Conservation (phyloP, 2,797 vertebrate genomes). For the Notolepis coatsorum region DNA sequence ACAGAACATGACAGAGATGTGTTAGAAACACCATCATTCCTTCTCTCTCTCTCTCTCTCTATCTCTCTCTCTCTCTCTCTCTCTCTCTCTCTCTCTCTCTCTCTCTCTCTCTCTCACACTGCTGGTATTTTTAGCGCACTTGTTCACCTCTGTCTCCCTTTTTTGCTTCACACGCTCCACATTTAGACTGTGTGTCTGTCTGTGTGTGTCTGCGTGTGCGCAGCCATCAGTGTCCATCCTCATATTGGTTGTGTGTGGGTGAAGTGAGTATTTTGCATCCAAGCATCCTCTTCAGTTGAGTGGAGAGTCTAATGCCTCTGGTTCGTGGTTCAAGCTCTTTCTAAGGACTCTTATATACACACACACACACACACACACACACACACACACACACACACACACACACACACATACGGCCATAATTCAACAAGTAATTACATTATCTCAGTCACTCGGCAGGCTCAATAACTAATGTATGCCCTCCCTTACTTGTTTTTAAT, state of each 20-base stretch:
- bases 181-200: slow-evolving; percentile 23
- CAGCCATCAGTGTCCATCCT: slow-evolving; percentile 17
- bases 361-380: background rate
- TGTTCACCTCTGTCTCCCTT: slow-evolving; percentile 47
- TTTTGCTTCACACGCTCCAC: slow-evolving; percentile 37
- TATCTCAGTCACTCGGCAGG: slow-evolving; percentile 32
- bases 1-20: slow-evolving; percentile 57
- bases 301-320: slow-evolving; percentile 20
- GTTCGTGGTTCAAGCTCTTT: slow-evolving; percentile 19
- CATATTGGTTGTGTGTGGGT: slow-evolving; percentile 8
- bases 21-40: slow-evolving; percentile 5
- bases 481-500: slow-evolving; percentile 32
- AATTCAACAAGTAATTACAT: slow-evolving; percentile 44
- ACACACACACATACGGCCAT: slow-evolving; percentile 15
- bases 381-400: slow-evolving; percentile 5
- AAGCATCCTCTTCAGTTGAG: slow-evolving; percentile 3
- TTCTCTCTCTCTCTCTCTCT: too few relatives aligned
- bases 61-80: too few relatives aligned
- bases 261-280: slow-evolving; percentile 1
- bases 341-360: background rate
- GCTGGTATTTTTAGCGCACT: slow-evolving; percentile 56
- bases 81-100: too few relatives aligned
- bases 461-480: slow-evolving; percentile 31
- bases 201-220: background rate
- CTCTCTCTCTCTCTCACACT: background rate